Percentiles rank a stretch among this genome's conserved stretches.
Evolutionary conservation across 2,113 vertebrate species (phyloP).

Genomic region (Passer montanus): DNA sequence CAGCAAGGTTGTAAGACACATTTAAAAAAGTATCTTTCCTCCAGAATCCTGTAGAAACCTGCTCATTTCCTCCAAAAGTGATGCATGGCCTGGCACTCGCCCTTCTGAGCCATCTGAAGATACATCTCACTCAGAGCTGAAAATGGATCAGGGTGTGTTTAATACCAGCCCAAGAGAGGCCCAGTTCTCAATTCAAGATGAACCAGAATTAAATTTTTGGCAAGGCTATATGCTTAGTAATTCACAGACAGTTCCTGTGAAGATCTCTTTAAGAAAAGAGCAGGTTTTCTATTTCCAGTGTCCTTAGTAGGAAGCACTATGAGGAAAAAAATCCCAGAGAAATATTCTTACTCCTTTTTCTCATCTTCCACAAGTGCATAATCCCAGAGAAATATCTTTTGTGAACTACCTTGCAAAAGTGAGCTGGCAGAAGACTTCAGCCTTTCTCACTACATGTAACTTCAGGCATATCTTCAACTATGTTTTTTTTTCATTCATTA

Average conservation of each 20-base stretch:
- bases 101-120: not conserved
- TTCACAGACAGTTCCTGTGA: not conserved
- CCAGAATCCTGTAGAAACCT: not conserved
- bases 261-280: not conserved
- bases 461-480: not conserved
- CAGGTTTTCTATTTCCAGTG: constrained; percentile 1
- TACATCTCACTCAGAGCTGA: not conserved
- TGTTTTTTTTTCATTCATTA: not conserved
- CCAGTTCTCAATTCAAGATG: not conserved
- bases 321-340: not conserved
- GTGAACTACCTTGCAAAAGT: not conserved
- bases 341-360: not conserved
- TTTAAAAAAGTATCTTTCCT: not conserved
- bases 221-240: not conserved
- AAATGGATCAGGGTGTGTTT: not conserved
- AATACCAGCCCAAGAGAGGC: not conserved
- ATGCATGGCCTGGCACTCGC: not conserved
- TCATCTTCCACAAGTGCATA: not conserved
- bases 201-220: not conserved
- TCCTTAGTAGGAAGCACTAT: not conserved
- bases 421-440: not conserved
- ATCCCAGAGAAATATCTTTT: not conserved
- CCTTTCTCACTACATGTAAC: not conserved
- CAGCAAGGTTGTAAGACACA: not conserved
- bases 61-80: not conserved